phyloP scores from a whole-genome alignment of 2,888 invertebrate species.

The Microlaimidae sp. region DNA sequence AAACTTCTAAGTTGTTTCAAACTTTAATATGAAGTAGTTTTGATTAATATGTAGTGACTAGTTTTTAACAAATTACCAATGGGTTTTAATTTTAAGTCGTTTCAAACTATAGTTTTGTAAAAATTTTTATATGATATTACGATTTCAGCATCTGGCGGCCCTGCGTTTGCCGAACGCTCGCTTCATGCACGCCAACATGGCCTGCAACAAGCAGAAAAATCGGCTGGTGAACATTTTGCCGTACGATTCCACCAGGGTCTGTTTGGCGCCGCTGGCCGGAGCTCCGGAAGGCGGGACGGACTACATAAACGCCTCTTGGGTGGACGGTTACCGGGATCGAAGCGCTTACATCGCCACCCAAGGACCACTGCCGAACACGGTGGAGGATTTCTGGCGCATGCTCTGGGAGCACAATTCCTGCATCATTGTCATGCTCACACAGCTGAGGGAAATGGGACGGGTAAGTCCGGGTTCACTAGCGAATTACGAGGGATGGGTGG shows the following conservation, averaged over 20 bases:
- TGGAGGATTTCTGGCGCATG: slow-evolving; percentile 98
- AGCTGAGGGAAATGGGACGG: slow-evolving; percentile 89
- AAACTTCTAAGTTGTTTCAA: too few species aligned
- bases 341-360: slow-evolving; percentile 94
- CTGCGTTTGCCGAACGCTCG: slow-evolving; percentile 81
- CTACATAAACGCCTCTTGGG: slow-evolving; percentile 94
- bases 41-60: too few species aligned
- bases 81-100: too few species aligned
- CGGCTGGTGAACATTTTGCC: slow-evolving; percentile 92
- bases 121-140: too few species aligned
- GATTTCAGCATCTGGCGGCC: slow-evolving; percentile 61
- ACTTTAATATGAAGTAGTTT: too few species aligned
- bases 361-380: slow-evolving; percentile 86
- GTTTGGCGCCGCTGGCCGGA: slow-evolving; percentile 37
- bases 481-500: too few species aligned
- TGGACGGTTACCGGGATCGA: slow-evolving; percentile 56
- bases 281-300: slow-evolving; percentile 51
- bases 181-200: slow-evolving; percentile 84
- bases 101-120: too few species aligned
- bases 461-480: slow-evolving; percentile 51
- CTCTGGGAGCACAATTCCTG: slow-evolving; percentile 99
- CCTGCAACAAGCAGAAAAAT: slow-evolving; percentile 95
- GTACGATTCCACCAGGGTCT: slow-evolving; percentile 82
- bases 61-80: too few species aligned
- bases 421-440: slow-evolving; percentile 95